A percentile compares a stretch with the other conserved stretches of the same genome.
These are phyloP conservation scores for Nanorana parkeri DNA, from an alignment of 2,113 vertebrate species.

Conservation along the genomic window DNA sequence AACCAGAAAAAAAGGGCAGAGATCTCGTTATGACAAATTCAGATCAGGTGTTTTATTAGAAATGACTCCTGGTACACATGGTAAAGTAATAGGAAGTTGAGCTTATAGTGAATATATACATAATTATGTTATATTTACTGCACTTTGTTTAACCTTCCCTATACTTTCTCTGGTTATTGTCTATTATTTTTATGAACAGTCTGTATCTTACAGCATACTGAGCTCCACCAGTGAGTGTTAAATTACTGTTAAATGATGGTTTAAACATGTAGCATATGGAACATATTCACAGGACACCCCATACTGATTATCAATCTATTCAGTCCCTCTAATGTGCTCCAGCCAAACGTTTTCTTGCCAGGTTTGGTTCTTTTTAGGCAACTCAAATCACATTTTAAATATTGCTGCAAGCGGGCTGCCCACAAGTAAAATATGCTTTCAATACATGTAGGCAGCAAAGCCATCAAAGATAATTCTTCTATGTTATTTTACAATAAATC, in stretches of 20 bases:
- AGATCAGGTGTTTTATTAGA: conserved; percentile 51
- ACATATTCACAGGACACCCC: conserved; percentile 48
- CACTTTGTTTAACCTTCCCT: conserved; percentile 35
- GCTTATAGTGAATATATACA: conserved; percentile 19
- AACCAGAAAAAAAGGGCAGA: conserved; percentile 15
- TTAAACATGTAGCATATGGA: conserved; percentile 52
- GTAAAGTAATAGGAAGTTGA: conserved; percentile 13
- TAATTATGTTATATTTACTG: conserved; percentile 47
- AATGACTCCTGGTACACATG: conserved; percentile 1
- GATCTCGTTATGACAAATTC: conserved; percentile 21
- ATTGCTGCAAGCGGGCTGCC: conserved; percentile 26
- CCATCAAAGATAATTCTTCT: conserved; percentile 36
- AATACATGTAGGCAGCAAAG: conserved; percentile 21
- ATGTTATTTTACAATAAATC: conserved; percentile 36
- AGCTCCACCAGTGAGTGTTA: conserved; percentile 49
- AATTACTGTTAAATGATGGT: conserved; percentile 54
- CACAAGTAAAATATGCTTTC: conserved; percentile 43
- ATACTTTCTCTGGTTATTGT: conserved; percentile 38
- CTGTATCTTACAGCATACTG: conserved; percentile 31
- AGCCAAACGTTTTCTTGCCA: conserved; percentile 41
- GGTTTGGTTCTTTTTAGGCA: conserved; percentile 29
- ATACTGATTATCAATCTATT: conserved; percentile 54
- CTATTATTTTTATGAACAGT: conserved; percentile 43
- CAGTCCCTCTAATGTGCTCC: conserved; percentile 30
- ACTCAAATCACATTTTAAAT: conserved; percentile 36